Percentiles rank a stretch among this genome's conserved stretches.
Evolutionary conservation across 1,140 invertebrate species (phyloP).

Genomic region (Drosophila bocki): DNA sequence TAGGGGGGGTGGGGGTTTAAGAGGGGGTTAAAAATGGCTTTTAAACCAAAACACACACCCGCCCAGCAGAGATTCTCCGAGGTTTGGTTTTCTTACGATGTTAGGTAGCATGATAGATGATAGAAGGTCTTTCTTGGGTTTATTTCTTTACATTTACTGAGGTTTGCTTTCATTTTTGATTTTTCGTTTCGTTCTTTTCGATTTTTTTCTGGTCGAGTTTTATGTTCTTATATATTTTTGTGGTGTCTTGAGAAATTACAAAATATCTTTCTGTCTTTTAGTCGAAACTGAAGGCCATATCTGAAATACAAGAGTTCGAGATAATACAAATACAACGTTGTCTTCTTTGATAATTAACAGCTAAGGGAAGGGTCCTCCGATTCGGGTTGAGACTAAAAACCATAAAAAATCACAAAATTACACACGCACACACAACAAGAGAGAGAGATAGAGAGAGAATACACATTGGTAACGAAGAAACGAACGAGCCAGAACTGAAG

Average conservation of each 20-base stretch:
- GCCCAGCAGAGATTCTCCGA: slow-evolving; percentile 50
- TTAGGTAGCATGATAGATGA: slow-evolving; percentile 43
- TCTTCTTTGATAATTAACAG: slow-evolving; percentile 21
- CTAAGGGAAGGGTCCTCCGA: slow-evolving; percentile 26
- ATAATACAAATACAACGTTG: slow-evolving; percentile 76
- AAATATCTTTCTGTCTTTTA: slow-evolving; percentile 69
- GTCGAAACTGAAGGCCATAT: slow-evolving; percentile 85
- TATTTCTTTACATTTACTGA: slow-evolving; percentile 43
- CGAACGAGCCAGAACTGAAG: slow-evolving; percentile 78
- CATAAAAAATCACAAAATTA: slow-evolving; percentile 38
- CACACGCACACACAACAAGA: slow-evolving; percentile 56
- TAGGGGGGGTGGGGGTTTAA: background rate
- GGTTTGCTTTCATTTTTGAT: slow-evolving; percentile 66
- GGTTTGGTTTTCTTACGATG: slow-evolving; percentile 39
- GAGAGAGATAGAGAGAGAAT: slow-evolving; percentile 43
- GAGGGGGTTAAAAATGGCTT: slow-evolving; percentile 30
- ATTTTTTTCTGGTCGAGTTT: slow-evolving; percentile 57
- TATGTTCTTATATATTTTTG: slow-evolving; percentile 47
- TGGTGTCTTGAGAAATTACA: slow-evolving; percentile 70
- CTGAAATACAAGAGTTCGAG: slow-evolving; percentile 84
- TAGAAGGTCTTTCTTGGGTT: slow-evolving; percentile 11
- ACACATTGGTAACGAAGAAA: slow-evolving; percentile 62
- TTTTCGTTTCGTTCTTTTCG: slow-evolving; percentile 54
- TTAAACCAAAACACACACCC: slow-evolving; percentile 48
- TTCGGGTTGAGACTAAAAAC: slow-evolving; percentile 37